Evolutionary conservation across 92 coral and sea anemone species (phyloP), one percentile per base, ranked within the genome.

Genomic region (Epizoanthus rinbou): DNA sequence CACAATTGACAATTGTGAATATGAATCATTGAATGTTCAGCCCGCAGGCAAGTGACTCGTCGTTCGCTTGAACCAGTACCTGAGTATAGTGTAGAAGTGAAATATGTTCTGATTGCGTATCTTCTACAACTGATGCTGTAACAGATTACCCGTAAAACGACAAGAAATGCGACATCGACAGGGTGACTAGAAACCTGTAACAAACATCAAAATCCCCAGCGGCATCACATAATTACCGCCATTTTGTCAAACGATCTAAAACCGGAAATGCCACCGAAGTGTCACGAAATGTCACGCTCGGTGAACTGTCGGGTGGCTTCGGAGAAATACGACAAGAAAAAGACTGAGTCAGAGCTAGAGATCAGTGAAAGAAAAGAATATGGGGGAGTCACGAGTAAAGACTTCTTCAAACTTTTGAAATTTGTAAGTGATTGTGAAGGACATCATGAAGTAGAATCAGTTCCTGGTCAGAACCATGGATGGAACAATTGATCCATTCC

Each of bases 401-500:
- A 37, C 43, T 37, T 50, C 54, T 50, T 11, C 15, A 50, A 50
- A 50, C 54, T 50, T 50, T 50, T 1, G n/a, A 50, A 1, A 10
- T 9, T 50, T 50, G 14, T 50, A 50, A 1, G 15, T 50, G 15
- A 50, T 10, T 50, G 15, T 11, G 2, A 50, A 50, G 54, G 14
- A 50, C 15, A 2, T 50, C 54, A 11, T 11, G 54, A 50, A 50
- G 16, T 11, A 50, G 43, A 3, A 37, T 37, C 43, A 13, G 54
- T 9, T 2, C 54, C 54, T 50, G 54, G 14, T 16, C 5, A 19
- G 15, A 16, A 60, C 5, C 45, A 93, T 95, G 98, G 95, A 90
- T 56, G 84, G 91, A 71, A 83, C 79, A 58, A 88, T 92, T 6
- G 95, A 94, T 74, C 87, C 93, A 37, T 97, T 94, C 82, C 85